Evolutionary conservation across 2,888 invertebrate species (phyloP), one percentile per base, ranked within the genome.

Genomic region (Drosophila barbarae): DNA sequence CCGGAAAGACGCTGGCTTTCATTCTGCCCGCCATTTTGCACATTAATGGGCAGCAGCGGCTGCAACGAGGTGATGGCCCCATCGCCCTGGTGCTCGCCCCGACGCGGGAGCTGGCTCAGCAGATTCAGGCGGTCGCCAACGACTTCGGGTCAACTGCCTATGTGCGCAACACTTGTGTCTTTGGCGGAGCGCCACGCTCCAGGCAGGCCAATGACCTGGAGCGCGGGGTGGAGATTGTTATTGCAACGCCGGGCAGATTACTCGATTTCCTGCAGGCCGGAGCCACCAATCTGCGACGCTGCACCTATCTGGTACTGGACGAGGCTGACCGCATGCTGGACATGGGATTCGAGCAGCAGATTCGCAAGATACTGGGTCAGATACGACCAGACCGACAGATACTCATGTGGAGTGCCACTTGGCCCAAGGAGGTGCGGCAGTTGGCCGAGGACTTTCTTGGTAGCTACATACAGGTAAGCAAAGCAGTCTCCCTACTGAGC

Each of bases 381-480:
- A 96, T 98, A 78, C 91, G 97, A 74, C 97, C 97, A 15, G 97
- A 98, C 87, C 91, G 98, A 84, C 98, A 99, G 90, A 97, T 97
- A 13, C 91, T 98, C 42, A 99, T 99, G 98, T 99, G 98, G 96
- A 97, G 97, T 72, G 98, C 98, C 0, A 99, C 98, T n/a, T 99
- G 98, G 98, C 98, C 98, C 0, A 97, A 96, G 86, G 98, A 98
- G 91, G 98, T 98, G 3, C 92, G 94, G 72, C 94, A 94, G 78
- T 90, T 99, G 70, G 98, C 98, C 21, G 94, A 96, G 84, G 98
- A 98, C 87, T 99, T 98, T 88, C 91, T 98, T 21, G 93, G 93
- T 55, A 94, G 96, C 85, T 97, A 97, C 86, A 92, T 95, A 56
- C 87, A 86, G 76, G 85, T 84, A 41, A 59, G 71, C 18, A 2